Evolutionary conservation across 2,888 invertebrate species (phyloP).

Genomic region (Dysmachus trigonus): DNA sequence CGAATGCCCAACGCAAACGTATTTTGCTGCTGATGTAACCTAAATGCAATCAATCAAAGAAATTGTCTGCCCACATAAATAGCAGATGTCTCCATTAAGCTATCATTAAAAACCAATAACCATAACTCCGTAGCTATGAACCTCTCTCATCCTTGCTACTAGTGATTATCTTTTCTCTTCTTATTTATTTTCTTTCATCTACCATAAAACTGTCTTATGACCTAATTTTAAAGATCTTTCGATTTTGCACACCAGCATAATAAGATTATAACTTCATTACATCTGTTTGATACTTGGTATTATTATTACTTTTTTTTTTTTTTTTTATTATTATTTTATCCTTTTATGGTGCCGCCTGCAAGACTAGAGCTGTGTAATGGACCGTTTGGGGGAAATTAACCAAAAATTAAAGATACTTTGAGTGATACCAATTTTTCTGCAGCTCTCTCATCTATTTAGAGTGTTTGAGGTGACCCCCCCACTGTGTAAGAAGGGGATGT

Average conservation of each 20-base stretch:
- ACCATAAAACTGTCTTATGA: slow-evolving; percentile 15
- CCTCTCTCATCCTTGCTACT: slow-evolving; percentile 21
- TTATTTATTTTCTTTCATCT: neutral
- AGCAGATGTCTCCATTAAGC: slow-evolving; percentile 47
- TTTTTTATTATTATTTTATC: neutral
- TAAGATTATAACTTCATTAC: slow-evolving; percentile 35
- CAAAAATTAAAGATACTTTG: slow-evolving; percentile 16
- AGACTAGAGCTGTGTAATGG: neutral
- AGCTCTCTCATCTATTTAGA: neutral
- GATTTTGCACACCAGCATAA: neutral
- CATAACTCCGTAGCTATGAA: slow-evolving; percentile 33
- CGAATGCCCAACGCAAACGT: neutral
- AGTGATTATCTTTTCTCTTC: slow-evolving; percentile 18
- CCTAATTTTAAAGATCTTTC: slow-evolving; percentile 28
- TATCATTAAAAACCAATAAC: slow-evolving; percentile 47
- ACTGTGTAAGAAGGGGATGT: neutral
- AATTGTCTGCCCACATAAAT: slow-evolving; percentile 21
- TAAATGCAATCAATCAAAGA: slow-evolving; percentile 23
- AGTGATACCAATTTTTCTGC: neutral
- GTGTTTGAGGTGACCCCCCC: neutral
- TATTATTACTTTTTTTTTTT: no score
- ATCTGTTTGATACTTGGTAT: neutral
- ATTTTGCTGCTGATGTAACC: neutral
- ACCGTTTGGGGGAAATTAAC: neutral
- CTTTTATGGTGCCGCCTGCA: neutral